phyloP scores from a whole-genome alignment of 2,113 vertebrate species.

The Ictalurus punctatus region DNA sequence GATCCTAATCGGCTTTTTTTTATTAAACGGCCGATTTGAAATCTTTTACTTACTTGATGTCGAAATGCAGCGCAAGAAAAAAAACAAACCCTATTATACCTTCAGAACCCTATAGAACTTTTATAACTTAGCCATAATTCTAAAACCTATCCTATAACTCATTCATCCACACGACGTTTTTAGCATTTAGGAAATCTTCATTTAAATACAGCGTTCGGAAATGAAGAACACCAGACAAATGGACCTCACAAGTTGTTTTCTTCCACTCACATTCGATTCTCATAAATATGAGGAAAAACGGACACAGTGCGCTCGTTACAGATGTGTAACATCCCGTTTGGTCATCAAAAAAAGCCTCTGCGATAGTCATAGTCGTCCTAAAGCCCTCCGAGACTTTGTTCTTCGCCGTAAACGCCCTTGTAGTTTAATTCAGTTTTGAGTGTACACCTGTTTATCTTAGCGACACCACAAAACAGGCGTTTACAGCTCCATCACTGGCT shows the following conservation, averaged over 20 bases:
- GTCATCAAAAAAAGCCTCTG: slow-evolving; percentile 12
- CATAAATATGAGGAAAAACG: background rate
- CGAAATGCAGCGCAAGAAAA: background rate
- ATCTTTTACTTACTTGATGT: background rate
- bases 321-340: slow-evolving; percentile 8
- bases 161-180: background rate
- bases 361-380: background rate
- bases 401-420: background rate
- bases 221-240: background rate
- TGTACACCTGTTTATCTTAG: slow-evolving; percentile 41
- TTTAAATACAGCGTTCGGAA: background rate
- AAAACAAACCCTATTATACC: background rate
- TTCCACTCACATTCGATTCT: background rate
- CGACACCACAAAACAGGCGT: slow-evolving; percentile 27
- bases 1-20: background rate
- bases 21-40: background rate
- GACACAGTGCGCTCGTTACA: slow-evolving; percentile 14
- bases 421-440: slow-evolving; percentile 6
- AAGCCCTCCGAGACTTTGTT: slow-evolving; percentile 7
- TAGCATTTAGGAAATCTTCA: background rate
- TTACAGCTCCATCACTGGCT: background rate
- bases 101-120: background rate
- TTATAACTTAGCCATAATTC: background rate
- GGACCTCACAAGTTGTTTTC: slow-evolving; percentile 26
- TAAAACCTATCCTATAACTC: background rate